A percentile compares a stretch with the other conserved stretches of the same genome.
These are phyloP conservation scores for Drosophila testacea DNA, from an alignment of 2,888 invertebrate species.

Conservation along the genomic window DNA sequence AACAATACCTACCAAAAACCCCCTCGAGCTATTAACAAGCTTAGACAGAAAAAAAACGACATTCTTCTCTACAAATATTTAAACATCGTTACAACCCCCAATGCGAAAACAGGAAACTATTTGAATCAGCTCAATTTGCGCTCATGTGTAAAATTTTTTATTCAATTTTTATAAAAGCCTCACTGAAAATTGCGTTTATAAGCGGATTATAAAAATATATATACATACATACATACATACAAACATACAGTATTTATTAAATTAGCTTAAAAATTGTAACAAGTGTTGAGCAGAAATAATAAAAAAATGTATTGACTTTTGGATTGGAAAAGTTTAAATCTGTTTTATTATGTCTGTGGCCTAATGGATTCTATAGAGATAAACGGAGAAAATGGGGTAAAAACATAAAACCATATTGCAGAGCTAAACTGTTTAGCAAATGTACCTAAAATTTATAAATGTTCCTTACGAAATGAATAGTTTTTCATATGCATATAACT, in stretches of 20 bases:
- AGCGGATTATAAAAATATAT: constrained; percentile 70
- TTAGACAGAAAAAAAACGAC: constrained; percentile 46
- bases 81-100: constrained; percentile 70
- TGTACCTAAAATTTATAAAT: too few relatives aligned
- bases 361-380: constrained; percentile 2
- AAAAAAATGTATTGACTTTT: constrained; percentile 66
- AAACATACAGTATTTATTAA: constrained; percentile 43
- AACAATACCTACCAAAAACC: constrained; percentile 39
- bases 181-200: constrained; percentile 62
- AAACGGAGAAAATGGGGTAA: background rate
- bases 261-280: constrained; percentile 78
- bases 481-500: too few relatives aligned
- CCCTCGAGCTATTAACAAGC: constrained; percentile 61
- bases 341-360: constrained; percentile 15
- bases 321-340: constrained; percentile 40
- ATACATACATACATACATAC: constrained; percentile 27
- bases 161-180: constrained; percentile 59
- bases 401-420: too few relatives aligned
- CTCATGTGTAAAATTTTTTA: constrained; percentile 75
- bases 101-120: constrained; percentile 39
- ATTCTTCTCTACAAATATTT: constrained; percentile 59
- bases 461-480: too few relatives aligned
- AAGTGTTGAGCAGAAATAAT: constrained; percentile 61
- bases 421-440: too few relatives aligned
- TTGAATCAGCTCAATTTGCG: constrained; percentile 52